phyloP scores from a whole-genome alignment of 2,888 invertebrate genomes.

The Agriopis leucophaearia region DNA sequence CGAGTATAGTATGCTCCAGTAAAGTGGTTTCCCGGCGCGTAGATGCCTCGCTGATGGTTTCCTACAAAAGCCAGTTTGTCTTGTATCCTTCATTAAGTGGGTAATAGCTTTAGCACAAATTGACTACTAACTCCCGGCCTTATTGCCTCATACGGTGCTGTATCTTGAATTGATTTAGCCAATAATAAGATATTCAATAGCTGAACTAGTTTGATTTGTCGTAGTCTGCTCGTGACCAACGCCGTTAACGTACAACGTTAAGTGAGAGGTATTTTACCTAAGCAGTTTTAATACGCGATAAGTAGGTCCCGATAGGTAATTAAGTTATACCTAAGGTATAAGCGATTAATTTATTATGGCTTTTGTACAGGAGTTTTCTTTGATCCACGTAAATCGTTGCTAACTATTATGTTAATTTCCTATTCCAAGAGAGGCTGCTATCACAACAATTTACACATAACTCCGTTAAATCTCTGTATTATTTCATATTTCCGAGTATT shows the following conservation, averaged over 20 bases:
- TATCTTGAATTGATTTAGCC: conserved; percentile 56
- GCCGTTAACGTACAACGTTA: no score
- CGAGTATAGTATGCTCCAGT: conserved; percentile 64
- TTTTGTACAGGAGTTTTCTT: not conserved
- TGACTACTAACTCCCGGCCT: conserved; percentile 59
- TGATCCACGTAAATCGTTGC: conserved; percentile 12
- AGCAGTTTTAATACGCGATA: no score
- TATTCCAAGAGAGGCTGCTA: conserved; percentile 13
- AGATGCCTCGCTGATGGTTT: conserved; percentile 70
- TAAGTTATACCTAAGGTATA: no score
- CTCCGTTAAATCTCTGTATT: conserved; percentile 43
- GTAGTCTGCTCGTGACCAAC: no score
- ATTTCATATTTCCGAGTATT: conserved; percentile 45
- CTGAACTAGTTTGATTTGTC: not conserved
- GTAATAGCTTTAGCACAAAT: conserved; percentile 66
- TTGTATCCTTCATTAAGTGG: conserved; percentile 71
- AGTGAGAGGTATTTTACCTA: no score
- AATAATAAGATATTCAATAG: not conserved
- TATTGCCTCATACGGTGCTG: conserved; percentile 48
- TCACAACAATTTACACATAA: conserved; percentile 37
- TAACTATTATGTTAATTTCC: conserved; percentile 26
- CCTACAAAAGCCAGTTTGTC: conserved; percentile 70
- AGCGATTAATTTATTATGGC: no score
- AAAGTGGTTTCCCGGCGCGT: conserved; percentile 69
- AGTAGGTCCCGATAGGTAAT: no score